These are phyloP conservation scores for Piaya cayana DNA, from an alignment of 2,113 vertebrate species.

Conservation along the genomic window DNA sequence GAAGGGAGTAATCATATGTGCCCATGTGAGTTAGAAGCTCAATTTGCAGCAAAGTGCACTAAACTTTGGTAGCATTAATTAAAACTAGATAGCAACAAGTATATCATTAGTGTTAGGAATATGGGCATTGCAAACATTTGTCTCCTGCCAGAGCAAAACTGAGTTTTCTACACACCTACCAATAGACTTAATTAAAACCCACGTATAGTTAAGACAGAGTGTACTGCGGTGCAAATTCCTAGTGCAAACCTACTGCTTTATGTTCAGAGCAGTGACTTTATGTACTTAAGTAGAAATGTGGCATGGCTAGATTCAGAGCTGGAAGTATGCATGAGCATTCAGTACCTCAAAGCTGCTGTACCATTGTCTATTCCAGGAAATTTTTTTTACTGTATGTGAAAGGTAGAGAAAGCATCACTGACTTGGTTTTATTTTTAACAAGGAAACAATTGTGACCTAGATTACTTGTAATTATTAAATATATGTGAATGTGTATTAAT, in stretches of 20 bases:
- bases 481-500: background rate
- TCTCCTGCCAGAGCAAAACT: background rate
- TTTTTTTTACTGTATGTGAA: background rate
- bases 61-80: background rate
- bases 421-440: background rate
- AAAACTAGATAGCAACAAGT: background rate
- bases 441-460: background rate
- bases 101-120: background rate
- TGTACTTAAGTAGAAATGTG: background rate
- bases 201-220: background rate
- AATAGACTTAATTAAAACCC: background rate
- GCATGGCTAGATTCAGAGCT: background rate
- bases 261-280: background rate
- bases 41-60: background rate
- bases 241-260: background rate
- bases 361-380: background rate
- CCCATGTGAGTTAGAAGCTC: background rate
- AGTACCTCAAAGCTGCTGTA: background rate
- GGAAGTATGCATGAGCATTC: background rate
- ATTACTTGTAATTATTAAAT: background rate
- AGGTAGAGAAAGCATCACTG: background rate
- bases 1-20: background rate
- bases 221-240: background rate
- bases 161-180: background rate
- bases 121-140: background rate